Evolutionary conservation across 2,113 vertebrate species (phyloP), one percentile per base, ranked within the genome.

Genomic region (Centropus unirufus): DNA sequence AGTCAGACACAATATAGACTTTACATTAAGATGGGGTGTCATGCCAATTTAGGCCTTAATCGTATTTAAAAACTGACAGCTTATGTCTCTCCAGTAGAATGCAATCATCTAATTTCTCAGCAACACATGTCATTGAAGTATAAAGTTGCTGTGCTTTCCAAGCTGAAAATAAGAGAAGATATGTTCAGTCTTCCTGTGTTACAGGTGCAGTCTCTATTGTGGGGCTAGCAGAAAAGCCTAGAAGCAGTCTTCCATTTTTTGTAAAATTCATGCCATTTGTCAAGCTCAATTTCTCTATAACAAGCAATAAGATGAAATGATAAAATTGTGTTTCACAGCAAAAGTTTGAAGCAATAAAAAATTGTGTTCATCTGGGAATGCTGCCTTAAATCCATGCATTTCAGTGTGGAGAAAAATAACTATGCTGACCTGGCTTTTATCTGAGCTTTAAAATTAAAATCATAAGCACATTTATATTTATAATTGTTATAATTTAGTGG

Each of bases 271-370:
- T 34, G 51, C 21, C 21, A 44, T 93, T 95, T 91, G 55, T 93
- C 77, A 94, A 36, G 30, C 62, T 89, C 61, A 59, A 54, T 96
- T 83, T 82, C 22, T 26, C 52, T 34, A 13, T 94, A 91, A 91
- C 44, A 92, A 93, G 42, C 32, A 49, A 62, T 32, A 86, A 64
- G 24, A 90, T 75, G 47, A 92, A 96, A 89, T 51, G 19, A 64
- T 70, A 85, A 95, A 95, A 76, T 74, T 14, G 30, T 34, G 5
- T 9, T 85, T 83, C 27, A 68, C 27, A 70, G 55, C 8, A 84
- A 94, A 95, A 92, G 7, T 95, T 96, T 2, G 8, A 91, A 54
- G 46, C 20, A 94, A 86, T 89, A 94, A 86, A 91, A 93, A 75
- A 54, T 79, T 91, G 62, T 62, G n/a, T 40, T 92, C 22, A 52